Conservation (phyloP, 2,888 invertebrate genomes). For the Gnatocerus cornutus region DNA sequence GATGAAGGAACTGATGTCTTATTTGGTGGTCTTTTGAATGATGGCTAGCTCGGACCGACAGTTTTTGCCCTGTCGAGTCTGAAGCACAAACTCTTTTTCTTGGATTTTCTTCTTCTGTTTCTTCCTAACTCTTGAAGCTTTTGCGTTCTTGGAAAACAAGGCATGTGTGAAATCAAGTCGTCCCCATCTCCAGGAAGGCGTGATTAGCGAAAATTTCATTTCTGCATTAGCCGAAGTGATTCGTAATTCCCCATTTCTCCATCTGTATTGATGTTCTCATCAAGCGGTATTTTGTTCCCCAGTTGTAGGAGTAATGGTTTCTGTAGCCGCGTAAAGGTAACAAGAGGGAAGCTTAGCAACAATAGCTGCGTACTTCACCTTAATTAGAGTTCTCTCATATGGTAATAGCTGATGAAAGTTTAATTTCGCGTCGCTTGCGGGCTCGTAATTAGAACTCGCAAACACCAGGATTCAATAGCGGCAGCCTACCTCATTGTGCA, state of each 20-base stretch:
- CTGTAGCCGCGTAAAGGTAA: slow-evolving; percentile 40
- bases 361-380: slow-evolving; percentile 68
- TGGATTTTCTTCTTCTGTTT: too few species aligned
- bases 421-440: slow-evolving; percentile 72
- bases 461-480: slow-evolving; percentile 69
- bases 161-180: too few species aligned
- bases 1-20: slow-evolving; percentile 43
- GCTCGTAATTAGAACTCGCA: slow-evolving; percentile 70
- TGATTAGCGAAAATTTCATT: slow-evolving; percentile 11
- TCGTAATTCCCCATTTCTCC: slow-evolving; percentile 18
- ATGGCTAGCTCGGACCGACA: neutral
- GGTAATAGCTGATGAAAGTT: slow-evolving; percentile 72
- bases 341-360: slow-evolving; percentile 60
- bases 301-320: slow-evolving; percentile 46
- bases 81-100: too few species aligned
- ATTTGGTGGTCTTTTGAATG: slow-evolving; percentile 27
- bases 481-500: slow-evolving; percentile 65
- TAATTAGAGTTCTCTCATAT: slow-evolving; percentile 72
- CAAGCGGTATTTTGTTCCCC: slow-evolving; percentile 48
- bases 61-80: neutral
- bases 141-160: too few species aligned
- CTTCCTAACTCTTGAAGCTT: too few species aligned
- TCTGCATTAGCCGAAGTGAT: slow-evolving; percentile 7
- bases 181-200: neutral
- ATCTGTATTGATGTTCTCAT: slow-evolving; percentile 45